A percentile compares a stretch with the other conserved stretches of the same genome.
Evolutionary conservation across 2,113 vertebrate species (phyloP).

Genomic region (Stigmatopora argus): DNA sequence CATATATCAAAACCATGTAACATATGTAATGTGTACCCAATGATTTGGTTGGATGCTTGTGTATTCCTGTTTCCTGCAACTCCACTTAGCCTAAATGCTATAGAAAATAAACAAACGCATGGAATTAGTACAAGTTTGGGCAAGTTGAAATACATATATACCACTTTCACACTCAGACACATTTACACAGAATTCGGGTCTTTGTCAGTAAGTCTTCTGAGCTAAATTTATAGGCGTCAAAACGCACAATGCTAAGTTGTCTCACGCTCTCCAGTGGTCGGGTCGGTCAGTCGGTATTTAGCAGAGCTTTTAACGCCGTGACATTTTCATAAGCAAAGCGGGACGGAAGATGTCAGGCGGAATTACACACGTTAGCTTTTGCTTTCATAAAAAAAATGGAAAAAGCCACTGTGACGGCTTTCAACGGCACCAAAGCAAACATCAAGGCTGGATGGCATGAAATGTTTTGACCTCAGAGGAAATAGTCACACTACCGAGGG

Average conservation of each 20-base stretch:
- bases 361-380: slow-evolving; percentile 66
- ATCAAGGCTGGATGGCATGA: slow-evolving; percentile 55
- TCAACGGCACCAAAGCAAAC: slow-evolving; percentile 33
- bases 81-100: neutral
- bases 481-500: slow-evolving; percentile 19
- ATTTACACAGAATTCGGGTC: slow-evolving; percentile 8
- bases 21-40: neutral
- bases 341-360: slow-evolving; percentile 62
- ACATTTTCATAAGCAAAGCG: slow-evolving; percentile 60
- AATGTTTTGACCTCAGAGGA: slow-evolving; percentile 50
- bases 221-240: neutral
- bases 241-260: slow-evolving; percentile 33
- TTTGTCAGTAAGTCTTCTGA: slow-evolving; percentile 27
- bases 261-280: slow-evolving; percentile 26
- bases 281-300: slow-evolving; percentile 60
- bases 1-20: neutral
- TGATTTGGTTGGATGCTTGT: neutral
- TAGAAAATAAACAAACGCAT: neutral
- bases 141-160: neutral
- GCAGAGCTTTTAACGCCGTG: slow-evolving; percentile 50
- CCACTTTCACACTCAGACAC: slow-evolving; percentile 5
- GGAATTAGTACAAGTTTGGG: neutral
- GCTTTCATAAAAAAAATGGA: slow-evolving; percentile 51
- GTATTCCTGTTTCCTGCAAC: neutral
- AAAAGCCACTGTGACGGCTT: slow-evolving; percentile 67